These are phyloP conservation scores for Dolichoris vasculosae DNA, from an alignment of 1,140 invertebrate genomes.

Conservation along the genomic window DNA sequence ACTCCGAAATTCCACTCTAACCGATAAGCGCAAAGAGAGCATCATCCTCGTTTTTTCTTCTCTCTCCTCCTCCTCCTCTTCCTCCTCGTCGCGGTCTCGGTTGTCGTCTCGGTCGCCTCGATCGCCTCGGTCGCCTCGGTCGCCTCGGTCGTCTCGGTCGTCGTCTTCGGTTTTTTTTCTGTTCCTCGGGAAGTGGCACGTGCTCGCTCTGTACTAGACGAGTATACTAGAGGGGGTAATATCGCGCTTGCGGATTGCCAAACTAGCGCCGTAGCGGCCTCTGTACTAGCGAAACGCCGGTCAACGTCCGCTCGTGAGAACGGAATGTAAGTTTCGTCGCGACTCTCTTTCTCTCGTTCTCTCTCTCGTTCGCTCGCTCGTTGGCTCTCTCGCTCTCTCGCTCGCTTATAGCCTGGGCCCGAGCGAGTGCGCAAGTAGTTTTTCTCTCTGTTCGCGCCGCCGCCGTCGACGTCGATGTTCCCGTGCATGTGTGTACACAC, in stretches of 20 bases:
- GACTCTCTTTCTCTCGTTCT: conserved; percentile 49
- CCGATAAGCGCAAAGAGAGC: neutral
- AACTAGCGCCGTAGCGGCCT: conserved; percentile 36
- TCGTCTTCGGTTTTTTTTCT: too few relatives aligned
- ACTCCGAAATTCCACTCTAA: neutral
- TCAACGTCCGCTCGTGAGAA: conserved; percentile 65
- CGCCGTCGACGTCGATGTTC: conserved; percentile 14
- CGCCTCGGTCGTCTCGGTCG: too few relatives aligned
- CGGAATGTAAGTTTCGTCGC: conserved; percentile 65
- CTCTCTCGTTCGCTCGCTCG: neutral
- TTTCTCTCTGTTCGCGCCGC: conserved; percentile 48
- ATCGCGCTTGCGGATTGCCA: conserved; percentile 34
- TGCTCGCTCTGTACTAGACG: conserved; percentile 8
- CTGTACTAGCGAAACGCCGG: conserved; percentile 53
- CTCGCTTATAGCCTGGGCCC: conserved; percentile 8
- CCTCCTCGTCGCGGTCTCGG: neutral
- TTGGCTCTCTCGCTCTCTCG: conserved; percentile 20
- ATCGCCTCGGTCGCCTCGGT: too few relatives aligned
- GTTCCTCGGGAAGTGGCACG: neutral
- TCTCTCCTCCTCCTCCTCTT: too few relatives aligned
- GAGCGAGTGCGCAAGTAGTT: conserved; percentile 45
- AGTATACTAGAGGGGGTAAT: neutral
- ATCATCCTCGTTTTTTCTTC: too few relatives aligned
- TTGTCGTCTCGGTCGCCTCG: too few relatives aligned
- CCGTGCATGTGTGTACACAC: neutral